Evolutionary conservation across 1,140 invertebrate genomes (phyloP), one percentile per base, ranked within the genome.

Genomic region (Eumaeus atala): DNA sequence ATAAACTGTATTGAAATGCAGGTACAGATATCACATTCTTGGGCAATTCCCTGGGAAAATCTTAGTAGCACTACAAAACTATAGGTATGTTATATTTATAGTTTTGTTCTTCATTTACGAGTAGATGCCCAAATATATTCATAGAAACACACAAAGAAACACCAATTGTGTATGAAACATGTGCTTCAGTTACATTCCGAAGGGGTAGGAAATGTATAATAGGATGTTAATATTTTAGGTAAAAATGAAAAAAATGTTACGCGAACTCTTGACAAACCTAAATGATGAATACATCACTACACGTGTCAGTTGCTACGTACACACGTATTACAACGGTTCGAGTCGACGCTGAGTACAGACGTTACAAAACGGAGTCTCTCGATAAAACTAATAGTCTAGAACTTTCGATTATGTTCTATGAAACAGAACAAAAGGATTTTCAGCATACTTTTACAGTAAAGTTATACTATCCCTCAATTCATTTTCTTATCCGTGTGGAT

Each of bases 321-420:
- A 40, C 38, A 40, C 38, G 38, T 40, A 16, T n/a, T 40, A 9
- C 38, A 11, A 40, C 5, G 38, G 38, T 40, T 40, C 38, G 16
- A 40, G 12, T 14, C 38, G n/a, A 40, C 38, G 38, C 16, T 14
- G 38, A 40, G 16, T 7, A 14, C 38, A 40, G 38, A 40, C 38
- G 38, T 38, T 38, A n/a, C 16, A 40, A 40, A 40, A 40, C 38
- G 38, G 36, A 10, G 11, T n/a, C 38, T n/a, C 38, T 38, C 11
- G 38, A 3, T n/a, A 8, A 40, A 40, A 40, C 38, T 40, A 14
- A 40, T 40, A 40, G 12, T 40, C 16, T 9, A n/a, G n/a, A n/a
- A n/a, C 0, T 11, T 14, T 40, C 11, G n/a, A 40, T n/a, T 14
- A n/a, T 11, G 4, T 11, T 8, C 4, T 7, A 14, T 12, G 38